phyloP scores from a whole-genome alignment of 1,140 invertebrate genomes.

The Ectropis grisescens region DNA sequence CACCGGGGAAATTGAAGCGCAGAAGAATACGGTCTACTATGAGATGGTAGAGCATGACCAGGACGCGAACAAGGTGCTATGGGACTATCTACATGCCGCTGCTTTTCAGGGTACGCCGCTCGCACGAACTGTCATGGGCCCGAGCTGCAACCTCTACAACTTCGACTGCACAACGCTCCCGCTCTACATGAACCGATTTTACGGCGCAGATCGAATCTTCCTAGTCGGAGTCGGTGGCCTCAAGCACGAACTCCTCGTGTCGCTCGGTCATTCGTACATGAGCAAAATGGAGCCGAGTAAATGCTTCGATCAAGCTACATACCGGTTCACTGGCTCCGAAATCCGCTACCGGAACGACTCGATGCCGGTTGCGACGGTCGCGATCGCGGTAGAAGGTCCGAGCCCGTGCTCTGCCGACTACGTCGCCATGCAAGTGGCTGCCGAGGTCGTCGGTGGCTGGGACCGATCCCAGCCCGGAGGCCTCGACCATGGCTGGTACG shows the following conservation, averaged over 20 bases:
- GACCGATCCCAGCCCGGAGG: conserved; percentile 39
- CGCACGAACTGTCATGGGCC: conserved; percentile 80
- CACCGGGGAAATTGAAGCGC: conserved; percentile 74
- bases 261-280: conserved; percentile 20
- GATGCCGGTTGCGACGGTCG: conserved; percentile 78
- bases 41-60: conserved; percentile 80
- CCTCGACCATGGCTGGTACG: conserved; percentile 21
- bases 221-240: conserved; percentile 92
- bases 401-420: conserved; percentile 20
- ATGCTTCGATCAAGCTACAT: conserved; percentile 9
- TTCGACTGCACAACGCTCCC: conserved; percentile 77
- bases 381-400: conserved; percentile 80
- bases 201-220: conserved; percentile 87
- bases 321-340: conserved; percentile 72
- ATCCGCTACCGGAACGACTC: conserved; percentile 75
- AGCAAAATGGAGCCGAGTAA: conserved; percentile 12
- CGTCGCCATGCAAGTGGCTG: conserved; percentile 27
- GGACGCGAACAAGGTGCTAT: conserved; percentile 79
- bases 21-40: conserved; percentile 77
- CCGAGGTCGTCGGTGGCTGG: conserved; percentile 33
- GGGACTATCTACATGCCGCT: conserved; percentile 80
- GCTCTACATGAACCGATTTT: conserved; percentile 84
- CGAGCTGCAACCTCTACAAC: conserved; percentile 78
- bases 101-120: conserved; percentile 81
- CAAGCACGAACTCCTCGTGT: conserved; percentile 27